A percentile compares a stretch with the other conserved stretches of the same genome.
phyloP scores from a whole-genome alignment of 1,140 invertebrate genomes.

The Fopius arisanus region DNA sequence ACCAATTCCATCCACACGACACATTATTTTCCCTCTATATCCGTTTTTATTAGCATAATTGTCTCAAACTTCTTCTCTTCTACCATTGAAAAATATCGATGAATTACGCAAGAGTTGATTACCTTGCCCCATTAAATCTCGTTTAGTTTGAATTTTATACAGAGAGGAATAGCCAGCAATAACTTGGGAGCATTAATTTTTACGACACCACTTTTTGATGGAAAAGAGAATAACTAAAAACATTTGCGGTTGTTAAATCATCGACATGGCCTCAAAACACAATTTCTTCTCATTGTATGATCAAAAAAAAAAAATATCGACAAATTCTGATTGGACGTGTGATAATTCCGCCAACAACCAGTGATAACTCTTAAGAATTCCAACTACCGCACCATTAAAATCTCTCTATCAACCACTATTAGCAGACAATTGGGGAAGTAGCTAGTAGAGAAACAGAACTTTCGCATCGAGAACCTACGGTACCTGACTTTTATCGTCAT shows the following conservation, averaged over 20 bases:
- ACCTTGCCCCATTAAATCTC: constrained; percentile 1
- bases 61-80: neutral
- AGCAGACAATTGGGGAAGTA: too few species aligned
- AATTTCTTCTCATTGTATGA: neutral
- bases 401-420: too few species aligned
- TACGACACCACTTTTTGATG: neutral
- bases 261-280: neutral
- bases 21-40: neutral
- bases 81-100: neutral
- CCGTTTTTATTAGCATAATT: neutral
- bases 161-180: neutral
- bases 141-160: neutral
- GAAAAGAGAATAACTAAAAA: neutral
- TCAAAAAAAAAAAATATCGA: neutral
- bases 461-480: neutral
- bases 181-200: neutral
- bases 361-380: too few species aligned
- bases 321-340: too few species aligned
- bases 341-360: too few species aligned
- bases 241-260: neutral
- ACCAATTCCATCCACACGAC: neutral
- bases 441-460: neutral
- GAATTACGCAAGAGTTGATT: neutral
- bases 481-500: neutral
- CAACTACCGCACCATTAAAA: too few species aligned